A percentile compares a stretch with the other conserved stretches of the same genome.
phyloP scores from a whole-genome alignment of 2,797 vertebrate species.

The Acanthurus leucopareius region DNA sequence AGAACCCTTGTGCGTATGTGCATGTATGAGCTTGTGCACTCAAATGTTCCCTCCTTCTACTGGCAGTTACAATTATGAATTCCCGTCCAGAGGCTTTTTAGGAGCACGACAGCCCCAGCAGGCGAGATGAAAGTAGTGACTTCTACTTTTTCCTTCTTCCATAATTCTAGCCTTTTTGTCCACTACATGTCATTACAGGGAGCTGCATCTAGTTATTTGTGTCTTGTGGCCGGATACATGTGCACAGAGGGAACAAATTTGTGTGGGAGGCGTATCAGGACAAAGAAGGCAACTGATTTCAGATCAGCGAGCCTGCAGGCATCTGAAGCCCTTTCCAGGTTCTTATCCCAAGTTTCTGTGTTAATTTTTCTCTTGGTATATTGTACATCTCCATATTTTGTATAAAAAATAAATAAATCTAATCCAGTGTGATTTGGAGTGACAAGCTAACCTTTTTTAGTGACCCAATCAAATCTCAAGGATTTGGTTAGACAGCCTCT shows the following conservation, averaged over 20 bases:
- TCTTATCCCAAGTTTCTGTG: not conserved
- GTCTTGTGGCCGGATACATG: slow-evolving; percentile 86
- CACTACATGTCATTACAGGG: slow-evolving; percentile 84
- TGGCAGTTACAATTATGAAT: slow-evolving; percentile 59
- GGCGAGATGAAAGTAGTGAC: slow-evolving; percentile 81
- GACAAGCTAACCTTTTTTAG: not conserved
- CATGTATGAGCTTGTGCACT: slow-evolving; percentile 51
- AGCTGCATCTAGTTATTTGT: slow-evolving; percentile 86
- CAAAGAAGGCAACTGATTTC: slow-evolving; percentile 72
- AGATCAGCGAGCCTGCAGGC: slow-evolving; percentile 66
- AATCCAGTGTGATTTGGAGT: not conserved
- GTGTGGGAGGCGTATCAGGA: slow-evolving; percentile 78
- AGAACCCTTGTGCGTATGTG: slow-evolving; percentile 44
- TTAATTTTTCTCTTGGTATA: not conserved
- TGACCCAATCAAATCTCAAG: not conserved
- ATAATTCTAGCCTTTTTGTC: slow-evolving; percentile 84
- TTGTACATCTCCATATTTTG: not conserved
- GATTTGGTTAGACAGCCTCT: not conserved
- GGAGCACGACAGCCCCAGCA: slow-evolving; percentile 73
- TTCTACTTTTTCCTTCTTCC: slow-evolving; percentile 64
- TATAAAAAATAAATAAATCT: not conserved
- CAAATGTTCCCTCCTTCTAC: slow-evolving; percentile 30
- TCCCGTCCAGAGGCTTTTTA: slow-evolving; percentile 68
- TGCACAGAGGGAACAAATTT: slow-evolving; percentile 83
- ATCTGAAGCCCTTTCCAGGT: slow-evolving; percentile 37